Evolutionary conservation across 2,888 invertebrate genomes (phyloP), one percentile per base, ranked within the genome.

Genomic region (Agrotis puta): DNA sequence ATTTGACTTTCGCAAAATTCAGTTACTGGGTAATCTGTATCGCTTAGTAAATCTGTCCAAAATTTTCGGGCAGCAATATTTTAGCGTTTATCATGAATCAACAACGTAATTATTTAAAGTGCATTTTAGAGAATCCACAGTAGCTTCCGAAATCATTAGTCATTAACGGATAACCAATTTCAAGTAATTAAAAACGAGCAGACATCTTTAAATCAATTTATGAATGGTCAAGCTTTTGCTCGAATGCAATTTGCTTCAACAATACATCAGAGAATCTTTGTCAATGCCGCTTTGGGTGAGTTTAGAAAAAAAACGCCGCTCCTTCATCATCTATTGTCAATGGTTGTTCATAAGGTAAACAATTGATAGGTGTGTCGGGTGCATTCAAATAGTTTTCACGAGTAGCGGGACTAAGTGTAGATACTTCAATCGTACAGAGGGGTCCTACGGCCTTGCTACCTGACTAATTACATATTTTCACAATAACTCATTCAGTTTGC

Each of bases 241-340:
- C 3, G 20, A 48, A 73, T 57, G n/a, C 68, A 64, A 68, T 79
- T 74, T 45, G 27, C 6, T 53, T 11, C 4, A 57, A 64, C 79
- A 77, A 74, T 77, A 20, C 59, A 62, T 58, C 51, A 57, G 18
- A 50, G 24, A 22, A 14, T 50, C 48, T 63, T 77, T 58, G 61
- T 27, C 4, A 24, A 5, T 13, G n/a, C 64, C 67, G 74, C 61
- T 22, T 45, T n/a, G 61, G 63, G 59, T 16, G 4, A 20, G 9
- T 20, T 22, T 14, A 16, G 2, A n/a, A 43, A 66, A 77, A 73
- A 74, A 68, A 39, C 39, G 5, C 7, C 3, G 20, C 3, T 20
- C 9, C 11, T 51, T 53, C 50, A 45, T 2, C 27, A 13, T 13
- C 13, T 48, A 14, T 48, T 57, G 50, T 57, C 47, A 33, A 53